Base-by-base conservation (phyloP, 2,113 vertebrate genomes). In the Sterrhoptilus dennistouni region DNA sequence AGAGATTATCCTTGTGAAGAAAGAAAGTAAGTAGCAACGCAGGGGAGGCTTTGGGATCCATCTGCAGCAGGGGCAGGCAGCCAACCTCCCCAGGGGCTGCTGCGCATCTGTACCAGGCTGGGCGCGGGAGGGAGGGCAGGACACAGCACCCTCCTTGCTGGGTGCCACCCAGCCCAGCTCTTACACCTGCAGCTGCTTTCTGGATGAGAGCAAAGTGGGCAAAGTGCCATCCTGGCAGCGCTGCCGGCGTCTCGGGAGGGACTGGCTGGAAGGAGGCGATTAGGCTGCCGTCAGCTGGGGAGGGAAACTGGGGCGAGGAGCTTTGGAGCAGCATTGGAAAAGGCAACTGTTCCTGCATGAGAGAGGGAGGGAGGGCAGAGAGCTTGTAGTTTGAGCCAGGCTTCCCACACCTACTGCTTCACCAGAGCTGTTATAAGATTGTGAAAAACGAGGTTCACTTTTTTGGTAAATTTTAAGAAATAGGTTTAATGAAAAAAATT, bases 201-300 rank as follows among this genome's bases (percentile, higher is more conserved):
- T 61, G 90, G 90, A 86, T 74, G 63, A 66, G 29, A 75, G 76
- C 1, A 54, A 54, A 54, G 0, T 4, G 76, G 96, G 95, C 95
- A 87, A 47, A 44, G 64, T 5, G 95, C 93, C 96, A 96, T 12
- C 38, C 71, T 93, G 95, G 93, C 95, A 92, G 88, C 85, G 50
- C 8, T 0, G 15, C 71, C 50, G 3, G 79, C 0, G 0, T 36
- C 85, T 89, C 83, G 16, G 11, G 29, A 93, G 93, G 91, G 59
- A 70, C 85, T 38, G 92, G 92, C 90, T 96, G 95, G 77, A 60
- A 94, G 93, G 75, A 92, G 95, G 72, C 5, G 88, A 95, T 96
- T 60, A 96, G 90, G 92, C 96, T 93, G 84, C 68, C 0, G 15
- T 52, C 82, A 77, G 87, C 71, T 49, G 33, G 63, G 76, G 64